Evolutionary conservation across 2,113 vertebrate genomes (phyloP).

Genomic region (Sula dactylatra): DNA sequence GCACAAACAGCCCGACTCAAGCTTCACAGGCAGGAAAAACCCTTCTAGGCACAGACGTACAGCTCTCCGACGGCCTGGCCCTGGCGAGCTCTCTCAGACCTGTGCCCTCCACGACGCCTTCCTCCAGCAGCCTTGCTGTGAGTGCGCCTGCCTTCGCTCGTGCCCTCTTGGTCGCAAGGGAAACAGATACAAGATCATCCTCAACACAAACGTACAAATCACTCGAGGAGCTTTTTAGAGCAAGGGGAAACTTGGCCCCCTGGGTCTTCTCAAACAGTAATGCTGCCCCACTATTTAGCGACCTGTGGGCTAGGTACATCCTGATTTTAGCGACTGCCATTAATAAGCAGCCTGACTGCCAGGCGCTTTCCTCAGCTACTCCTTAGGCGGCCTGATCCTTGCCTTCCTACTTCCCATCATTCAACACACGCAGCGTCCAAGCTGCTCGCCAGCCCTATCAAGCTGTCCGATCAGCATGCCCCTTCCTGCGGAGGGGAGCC

Average conservation of each 20-base stretch:
- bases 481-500: neutral
- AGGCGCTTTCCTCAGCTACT: neutral
- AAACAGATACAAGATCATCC: fast-evolving
- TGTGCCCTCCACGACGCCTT: neutral
- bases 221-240: neutral
- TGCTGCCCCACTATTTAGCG: neutral
- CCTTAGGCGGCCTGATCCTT: neutral
- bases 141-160: fast-evolving
- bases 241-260: neutral
- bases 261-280: neutral
- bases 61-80: fast-evolving
- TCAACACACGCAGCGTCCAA: neutral
- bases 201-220: neutral
- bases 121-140: neutral
- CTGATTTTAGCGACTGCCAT: neutral
- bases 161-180: too few relatives aligned
- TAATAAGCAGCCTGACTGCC: neutral
- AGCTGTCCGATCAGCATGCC: neutral
- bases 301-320: neutral
- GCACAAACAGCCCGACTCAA: fast-evolving
- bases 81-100: fast-evolving
- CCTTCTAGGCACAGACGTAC: neutral
- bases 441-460: neutral
- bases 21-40: neutral
- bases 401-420: neutral